phyloP scores from a whole-genome alignment of 2,888 invertebrate species.

The Chromoteleia sp. region DNA sequence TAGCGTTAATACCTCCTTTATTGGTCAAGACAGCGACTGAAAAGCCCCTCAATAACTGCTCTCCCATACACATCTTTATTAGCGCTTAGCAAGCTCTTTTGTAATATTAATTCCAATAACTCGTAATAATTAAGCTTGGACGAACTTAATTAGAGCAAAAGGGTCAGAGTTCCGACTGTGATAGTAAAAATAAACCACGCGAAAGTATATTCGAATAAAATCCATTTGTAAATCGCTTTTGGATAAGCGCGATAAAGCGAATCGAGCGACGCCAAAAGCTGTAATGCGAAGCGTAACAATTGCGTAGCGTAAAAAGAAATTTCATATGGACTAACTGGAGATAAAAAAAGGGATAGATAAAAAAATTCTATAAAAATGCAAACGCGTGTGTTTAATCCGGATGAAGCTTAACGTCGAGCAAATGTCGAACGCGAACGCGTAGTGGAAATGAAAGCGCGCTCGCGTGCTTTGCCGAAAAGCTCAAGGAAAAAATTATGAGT shows the following conservation, averaged over 20 bases:
- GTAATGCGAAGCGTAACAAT: constrained; percentile 51
- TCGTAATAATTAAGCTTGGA: neutral
- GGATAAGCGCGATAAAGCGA: constrained; percentile 62
- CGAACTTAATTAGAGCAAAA: constrained; percentile 24
- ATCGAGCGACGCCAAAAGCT: constrained; percentile 36
- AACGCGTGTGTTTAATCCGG: constrained; percentile 81
- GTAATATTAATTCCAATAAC: constrained; percentile 35
- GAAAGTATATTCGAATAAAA: constrained; percentile 53
- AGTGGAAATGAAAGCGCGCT: constrained; percentile 55
- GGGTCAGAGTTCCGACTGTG: neutral
- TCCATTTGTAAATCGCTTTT: constrained; percentile 59
- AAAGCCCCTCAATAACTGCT: constrained; percentile 63
- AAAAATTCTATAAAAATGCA: constrained; percentile 79
- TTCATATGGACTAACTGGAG: constrained; percentile 74
- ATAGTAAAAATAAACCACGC: constrained; percentile 65
- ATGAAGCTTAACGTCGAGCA: constrained; percentile 81
- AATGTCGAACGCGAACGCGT: constrained; percentile 71
- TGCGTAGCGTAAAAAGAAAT: constrained; percentile 69
- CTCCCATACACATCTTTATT: constrained; percentile 22
- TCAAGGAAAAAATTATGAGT: constrained; percentile 59
- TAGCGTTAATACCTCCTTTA: constrained; percentile 82
- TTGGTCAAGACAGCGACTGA: constrained; percentile 80
- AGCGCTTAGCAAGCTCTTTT: constrained; percentile 3
- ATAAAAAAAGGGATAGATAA: constrained; percentile 74
- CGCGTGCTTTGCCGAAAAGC: constrained; percentile 67